Base-by-base conservation (phyloP, 2,797 vertebrate species). In the Scleropages formosus region DNA sequence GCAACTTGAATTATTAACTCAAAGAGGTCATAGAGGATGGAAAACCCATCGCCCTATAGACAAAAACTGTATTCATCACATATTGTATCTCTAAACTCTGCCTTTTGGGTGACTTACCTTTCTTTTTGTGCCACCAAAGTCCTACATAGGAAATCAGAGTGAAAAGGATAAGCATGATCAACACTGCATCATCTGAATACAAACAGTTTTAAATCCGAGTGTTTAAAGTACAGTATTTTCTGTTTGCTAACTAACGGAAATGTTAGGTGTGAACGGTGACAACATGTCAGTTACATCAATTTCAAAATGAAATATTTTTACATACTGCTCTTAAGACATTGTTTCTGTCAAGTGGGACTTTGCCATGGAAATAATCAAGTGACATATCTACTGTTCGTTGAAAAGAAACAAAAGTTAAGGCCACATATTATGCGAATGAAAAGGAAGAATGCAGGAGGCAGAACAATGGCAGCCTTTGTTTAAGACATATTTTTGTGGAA, bases 381-480 rank as follows among this genome's bases (percentile, higher is more conserved):
- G 65, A 67, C 44, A 49, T 31, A 63, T 47, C 24, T 47, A 39
- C 18, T 67, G 39, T 67, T 49, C 47, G 46, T 46, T 67, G 65
- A 67, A 46, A 51, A 51, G 67, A 26, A 70, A 70, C 46, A 27
- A 70, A 70, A 16, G 46, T 51, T 70, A 22, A 53, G 8, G 59
- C 44, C 39, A 62, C 56, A 62, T 47, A 62, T 62, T 47, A 44
- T 44, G 59, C n/a, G 26, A 39, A 60, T 31, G 88, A 87, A 91
- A 89, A 88, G 88, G 88, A 88, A 89, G 89, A 91, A 91, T 90
- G 90, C 88, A 90, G 88, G 85, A 85, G 90, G 87, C 72, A 81
- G 84, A 88, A 88, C 79, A 88, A 89, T 91, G 89, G 91, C 90
- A 88, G 91, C 90, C 91, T 93, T 92, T 93, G 91, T 93, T 92